A percentile compares a stretch with the other conserved stretches of the same genome.
These are phyloP conservation scores for Ptilodon capucinus DNA, from an alignment of 2,888 invertebrate genomes.

Conservation along the genomic window DNA sequence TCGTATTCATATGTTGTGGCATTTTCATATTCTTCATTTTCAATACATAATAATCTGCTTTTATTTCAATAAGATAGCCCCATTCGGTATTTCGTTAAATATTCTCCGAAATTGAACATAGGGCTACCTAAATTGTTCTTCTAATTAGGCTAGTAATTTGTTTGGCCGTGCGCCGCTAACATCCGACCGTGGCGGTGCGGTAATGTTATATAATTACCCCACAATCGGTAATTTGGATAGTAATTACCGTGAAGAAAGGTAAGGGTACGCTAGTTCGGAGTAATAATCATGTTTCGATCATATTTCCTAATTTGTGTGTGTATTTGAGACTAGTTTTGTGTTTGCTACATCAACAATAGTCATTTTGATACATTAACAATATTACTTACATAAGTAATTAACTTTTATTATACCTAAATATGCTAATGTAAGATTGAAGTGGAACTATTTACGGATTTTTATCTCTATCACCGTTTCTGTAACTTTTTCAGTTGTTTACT, in stretches of 20 bases:
- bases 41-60: too few species aligned
- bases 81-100: background rate
- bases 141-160: background rate
- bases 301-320: background rate
- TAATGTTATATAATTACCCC: background rate
- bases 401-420: too few species aligned
- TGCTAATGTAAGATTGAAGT: too few species aligned
- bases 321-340: background rate
- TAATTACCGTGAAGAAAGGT: background rate
- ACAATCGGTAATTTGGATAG: background rate
- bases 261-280: background rate
- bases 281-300: background rate
- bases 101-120: background rate
- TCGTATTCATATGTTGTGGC: too few species aligned
- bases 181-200: background rate
- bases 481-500: too few species aligned
- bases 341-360: too few species aligned
- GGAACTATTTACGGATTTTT: too few species aligned
- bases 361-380: too few species aligned
- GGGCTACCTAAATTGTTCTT: background rate
- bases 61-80: too few species aligned
- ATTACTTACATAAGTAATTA: too few species aligned
- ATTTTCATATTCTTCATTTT: too few species aligned
- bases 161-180: background rate
- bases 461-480: too few species aligned